phyloP scores from a whole-genome alignment of 1,140 invertebrate genomes.

The Drosophila kepulauana region DNA sequence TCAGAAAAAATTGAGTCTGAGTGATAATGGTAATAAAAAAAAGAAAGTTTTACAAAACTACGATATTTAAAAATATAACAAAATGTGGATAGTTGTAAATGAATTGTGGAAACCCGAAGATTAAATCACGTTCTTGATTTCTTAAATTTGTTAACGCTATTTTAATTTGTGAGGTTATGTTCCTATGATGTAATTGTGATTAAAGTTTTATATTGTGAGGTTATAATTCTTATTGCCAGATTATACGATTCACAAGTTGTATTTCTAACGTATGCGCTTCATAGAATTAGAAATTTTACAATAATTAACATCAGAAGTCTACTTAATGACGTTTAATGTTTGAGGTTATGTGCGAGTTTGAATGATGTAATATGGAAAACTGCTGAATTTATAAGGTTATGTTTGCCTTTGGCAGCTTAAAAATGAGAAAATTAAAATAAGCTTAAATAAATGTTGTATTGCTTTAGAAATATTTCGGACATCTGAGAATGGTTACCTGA shows the following conservation, averaged over 20 bases:
- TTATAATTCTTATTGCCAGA: neutral
- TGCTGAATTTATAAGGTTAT: too few relatives aligned
- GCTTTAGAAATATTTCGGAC: too few relatives aligned
- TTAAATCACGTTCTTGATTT: neutral
- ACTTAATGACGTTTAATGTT: neutral
- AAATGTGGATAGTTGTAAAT: neutral
- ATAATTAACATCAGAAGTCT: too few relatives aligned
- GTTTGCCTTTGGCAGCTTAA: too few relatives aligned
- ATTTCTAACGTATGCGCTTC: neutral
- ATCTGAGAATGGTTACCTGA: too few relatives aligned
- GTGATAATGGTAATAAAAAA: constrained; percentile 74
- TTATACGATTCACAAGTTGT: neutral
- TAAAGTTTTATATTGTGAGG: neutral
- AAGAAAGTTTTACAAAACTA: neutral
- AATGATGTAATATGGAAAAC: too few relatives aligned
- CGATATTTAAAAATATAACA: neutral
- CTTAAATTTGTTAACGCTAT: neutral
- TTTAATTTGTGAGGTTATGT: constrained; percentile 1
- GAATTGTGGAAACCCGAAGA: neutral
- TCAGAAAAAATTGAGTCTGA: constrained; percentile 76
- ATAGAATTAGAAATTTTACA: too few relatives aligned
- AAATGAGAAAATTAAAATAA: too few relatives aligned
- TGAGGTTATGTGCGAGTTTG: too few relatives aligned
- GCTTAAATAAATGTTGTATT: too few relatives aligned
- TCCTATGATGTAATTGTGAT: neutral